Percentiles rank a stretch among this genome's conserved stretches.
Evolutionary conservation across 2,113 vertebrate genomes (phyloP).

Genomic region (Ptilorrhoa leucosticta): DNA sequence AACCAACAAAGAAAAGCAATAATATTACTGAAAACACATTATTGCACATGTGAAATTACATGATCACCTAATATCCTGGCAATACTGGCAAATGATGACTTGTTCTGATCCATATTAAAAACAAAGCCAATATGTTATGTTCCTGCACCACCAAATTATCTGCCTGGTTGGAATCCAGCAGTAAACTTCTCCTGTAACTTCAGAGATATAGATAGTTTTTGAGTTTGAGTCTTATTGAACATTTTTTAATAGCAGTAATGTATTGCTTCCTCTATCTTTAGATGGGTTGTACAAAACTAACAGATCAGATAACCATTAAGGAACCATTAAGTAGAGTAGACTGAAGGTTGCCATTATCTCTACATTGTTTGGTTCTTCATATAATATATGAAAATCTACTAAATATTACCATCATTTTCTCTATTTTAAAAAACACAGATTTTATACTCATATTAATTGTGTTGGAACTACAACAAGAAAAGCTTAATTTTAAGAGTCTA

Average conservation of each 20-base stretch:
- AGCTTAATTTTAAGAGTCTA: background rate
- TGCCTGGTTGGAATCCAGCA: background rate
- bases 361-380: background rate
- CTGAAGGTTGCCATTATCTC: background rate
- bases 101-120: background rate
- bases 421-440: background rate
- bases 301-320: conserved; percentile 23
- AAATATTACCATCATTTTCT: background rate
- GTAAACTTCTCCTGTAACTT: background rate
- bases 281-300: conserved; percentile 19
- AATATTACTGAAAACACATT: background rate
- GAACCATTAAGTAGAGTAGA: background rate
- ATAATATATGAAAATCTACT: background rate
- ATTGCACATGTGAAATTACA: background rate
- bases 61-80: background rate
- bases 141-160: background rate
- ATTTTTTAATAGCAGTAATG: no score
- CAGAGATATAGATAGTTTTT: conserved; percentile 20
- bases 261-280: no score
- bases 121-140: background rate
- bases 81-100: background rate
- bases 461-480: background rate
- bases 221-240: no score
- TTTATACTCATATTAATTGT: background rate
- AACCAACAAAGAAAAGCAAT: background rate